Evolutionary conservation across 2,797 vertebrate genomes (phyloP).

Genomic region (Cygnus olor): DNA sequence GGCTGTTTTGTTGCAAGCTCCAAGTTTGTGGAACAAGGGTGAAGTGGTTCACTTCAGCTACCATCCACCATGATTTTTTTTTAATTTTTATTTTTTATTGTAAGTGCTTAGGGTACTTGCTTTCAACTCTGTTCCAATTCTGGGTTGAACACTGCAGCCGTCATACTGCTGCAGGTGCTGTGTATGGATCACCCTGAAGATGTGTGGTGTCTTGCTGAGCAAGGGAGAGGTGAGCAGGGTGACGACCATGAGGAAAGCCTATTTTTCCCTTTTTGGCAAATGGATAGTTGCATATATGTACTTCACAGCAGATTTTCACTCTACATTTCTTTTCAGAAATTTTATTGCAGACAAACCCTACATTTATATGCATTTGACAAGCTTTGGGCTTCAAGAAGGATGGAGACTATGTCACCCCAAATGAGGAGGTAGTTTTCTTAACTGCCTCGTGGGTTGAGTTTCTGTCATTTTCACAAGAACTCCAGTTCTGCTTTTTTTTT

Average conservation of each 20-base stretch:
- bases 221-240: not conserved
- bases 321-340: not conserved
- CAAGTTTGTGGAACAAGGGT: not conserved
- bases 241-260: not conserved
- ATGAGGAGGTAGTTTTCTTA: not conserved
- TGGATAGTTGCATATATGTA: not conserved
- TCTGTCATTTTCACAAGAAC: fast-evolving
- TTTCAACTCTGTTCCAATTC: not conserved
- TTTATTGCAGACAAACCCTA: not conserved
- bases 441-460: not conserved
- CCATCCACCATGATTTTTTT: not conserved
- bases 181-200: not conserved
- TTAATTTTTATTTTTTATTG: not conserved
- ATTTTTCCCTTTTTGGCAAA: not conserved
- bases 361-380: not conserved
- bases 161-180: not conserved
- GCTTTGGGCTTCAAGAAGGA: not conserved
- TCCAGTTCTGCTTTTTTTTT: not conserved
- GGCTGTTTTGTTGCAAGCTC: not conserved
- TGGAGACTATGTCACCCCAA: not conserved
- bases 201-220: fast-evolving
- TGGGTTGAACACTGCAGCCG: not conserved
- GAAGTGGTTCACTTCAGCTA: not conserved
- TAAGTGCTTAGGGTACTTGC: not conserved
- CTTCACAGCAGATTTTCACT: no score